These are phyloP conservation scores for Cyrtonyx montezumae DNA, from an alignment of 2,113 vertebrate species.

Conservation along the genomic window DNA sequence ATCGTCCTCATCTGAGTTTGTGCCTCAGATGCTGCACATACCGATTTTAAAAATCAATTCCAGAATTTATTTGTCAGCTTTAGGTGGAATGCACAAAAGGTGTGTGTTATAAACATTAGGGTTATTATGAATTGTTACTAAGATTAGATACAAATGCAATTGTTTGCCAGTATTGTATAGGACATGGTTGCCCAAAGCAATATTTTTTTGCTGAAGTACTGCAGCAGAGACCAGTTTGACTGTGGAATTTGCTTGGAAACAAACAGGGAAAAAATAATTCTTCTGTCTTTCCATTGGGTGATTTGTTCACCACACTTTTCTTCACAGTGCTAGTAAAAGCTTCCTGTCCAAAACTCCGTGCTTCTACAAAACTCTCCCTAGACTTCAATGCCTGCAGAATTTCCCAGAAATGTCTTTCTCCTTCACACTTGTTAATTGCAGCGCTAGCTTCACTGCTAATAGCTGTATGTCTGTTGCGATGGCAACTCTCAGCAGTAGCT, in stretches of 20 bases:
- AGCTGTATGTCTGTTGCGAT: neutral
- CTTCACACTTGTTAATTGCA: neutral
- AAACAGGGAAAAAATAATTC: neutral
- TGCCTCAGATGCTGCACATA: neutral
- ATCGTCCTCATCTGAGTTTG: too few species aligned
- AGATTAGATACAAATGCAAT: neutral
- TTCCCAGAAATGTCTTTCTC: neutral
- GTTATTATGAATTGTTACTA: neutral
- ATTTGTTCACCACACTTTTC: neutral
- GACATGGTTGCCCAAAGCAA: neutral
- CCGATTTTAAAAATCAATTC: neutral
- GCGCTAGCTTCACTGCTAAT: neutral
- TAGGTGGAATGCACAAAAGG: neutral
- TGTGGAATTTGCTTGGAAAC: neutral
- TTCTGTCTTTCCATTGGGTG: neutral
- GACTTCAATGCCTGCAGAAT: neutral
- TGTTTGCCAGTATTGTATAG: neutral
- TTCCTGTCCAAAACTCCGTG: neutral
- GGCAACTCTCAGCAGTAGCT: neutral
- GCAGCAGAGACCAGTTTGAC: neutral
- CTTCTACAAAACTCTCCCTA: neutral
- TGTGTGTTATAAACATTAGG: neutral
- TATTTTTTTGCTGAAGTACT: neutral
- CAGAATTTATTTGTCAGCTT: neutral
- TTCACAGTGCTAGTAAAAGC: neutral